Percentiles rank a stretch among this genome's conserved stretches.
Evolutionary conservation across 2,113 vertebrate genomes (phyloP).

Genomic region (Eublepharis macularius): DNA sequence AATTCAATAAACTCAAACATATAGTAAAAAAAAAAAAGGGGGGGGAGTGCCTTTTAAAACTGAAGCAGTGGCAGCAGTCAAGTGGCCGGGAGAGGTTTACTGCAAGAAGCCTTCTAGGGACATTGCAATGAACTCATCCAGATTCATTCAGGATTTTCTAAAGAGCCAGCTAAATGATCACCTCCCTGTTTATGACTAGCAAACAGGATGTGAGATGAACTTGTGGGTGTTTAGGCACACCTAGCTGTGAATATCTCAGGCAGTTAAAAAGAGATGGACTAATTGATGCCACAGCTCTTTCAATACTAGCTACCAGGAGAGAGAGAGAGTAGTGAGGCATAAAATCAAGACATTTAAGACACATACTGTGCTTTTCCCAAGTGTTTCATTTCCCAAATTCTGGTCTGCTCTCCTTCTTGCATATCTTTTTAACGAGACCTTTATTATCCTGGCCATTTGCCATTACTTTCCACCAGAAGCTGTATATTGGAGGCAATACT

Average conservation of each 20-base stretch:
- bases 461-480: not conserved
- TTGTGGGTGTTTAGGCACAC: too few species aligned
- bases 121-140: too few species aligned
- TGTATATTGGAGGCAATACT: conserved; percentile 18
- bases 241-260: conserved; percentile 27
- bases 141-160: too few species aligned
- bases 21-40: too few species aligned
- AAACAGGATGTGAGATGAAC: too few species aligned
- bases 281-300: conserved; percentile 39
- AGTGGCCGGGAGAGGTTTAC: too few species aligned
- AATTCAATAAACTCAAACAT: too few species aligned
- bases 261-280: conserved; percentile 14
- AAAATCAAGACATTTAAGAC: conserved; percentile 34
- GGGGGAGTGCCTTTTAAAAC: too few species aligned
- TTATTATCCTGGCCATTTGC: conserved; percentile 33
- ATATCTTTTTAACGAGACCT: conserved; percentile 25
- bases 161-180: too few species aligned
- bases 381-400: conserved; percentile 53
- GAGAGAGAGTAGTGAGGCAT: conserved; percentile 33
- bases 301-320: conserved; percentile 27
- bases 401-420: conserved; percentile 27
- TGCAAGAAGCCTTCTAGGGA: too few species aligned
- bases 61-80: too few species aligned
- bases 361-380: not conserved
- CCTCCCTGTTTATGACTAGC: too few species aligned